Conservation (phyloP, 1,140 invertebrate species). For the Pygmarrhopalites habei region DNA sequence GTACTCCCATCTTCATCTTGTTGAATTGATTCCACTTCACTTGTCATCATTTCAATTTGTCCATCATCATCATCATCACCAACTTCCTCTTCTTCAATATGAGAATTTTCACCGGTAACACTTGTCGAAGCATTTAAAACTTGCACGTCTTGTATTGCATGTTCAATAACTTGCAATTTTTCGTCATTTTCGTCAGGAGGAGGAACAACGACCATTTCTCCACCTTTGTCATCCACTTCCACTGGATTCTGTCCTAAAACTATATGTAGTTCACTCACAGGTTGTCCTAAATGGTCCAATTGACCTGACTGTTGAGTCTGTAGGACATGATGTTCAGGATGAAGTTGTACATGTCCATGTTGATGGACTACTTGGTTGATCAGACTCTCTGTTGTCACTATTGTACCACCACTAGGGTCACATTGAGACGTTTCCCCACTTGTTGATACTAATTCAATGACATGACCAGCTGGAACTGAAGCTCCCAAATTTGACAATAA, state of each 20-base stretch:
- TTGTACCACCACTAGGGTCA: not conserved
- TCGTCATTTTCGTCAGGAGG: not conserved
- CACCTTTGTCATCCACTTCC: not conserved
- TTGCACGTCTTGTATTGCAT: not conserved
- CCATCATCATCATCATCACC: constrained; percentile 6
- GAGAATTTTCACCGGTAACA: not conserved
- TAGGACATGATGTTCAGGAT: constrained; percentile 10
- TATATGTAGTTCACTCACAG: constrained; percentile 27
- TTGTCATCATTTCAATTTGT: constrained; percentile 42
- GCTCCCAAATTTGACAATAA: constrained; percentile 12
- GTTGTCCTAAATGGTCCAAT: constrained; percentile 16
- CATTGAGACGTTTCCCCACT: not conserved
- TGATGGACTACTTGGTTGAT: constrained; percentile 1
- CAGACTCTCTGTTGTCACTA: constrained; percentile 20
- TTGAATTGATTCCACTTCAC: constrained; percentile 64
- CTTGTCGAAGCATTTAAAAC: not conserved
- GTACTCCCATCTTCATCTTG: constrained; percentile 82
- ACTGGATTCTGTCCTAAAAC: constrained; percentile 16
- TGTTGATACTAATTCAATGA: constrained; percentile 20
- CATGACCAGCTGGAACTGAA: constrained; percentile 5
- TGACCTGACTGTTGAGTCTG: constrained; percentile 3
- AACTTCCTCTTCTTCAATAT: constrained; percentile 6
- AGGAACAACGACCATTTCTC: not conserved
- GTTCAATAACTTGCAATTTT: not conserved
- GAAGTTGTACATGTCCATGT: not conserved